phyloP scores from a whole-genome alignment of 2,888 invertebrate species.

The Drosophila subsilvestris region DNA sequence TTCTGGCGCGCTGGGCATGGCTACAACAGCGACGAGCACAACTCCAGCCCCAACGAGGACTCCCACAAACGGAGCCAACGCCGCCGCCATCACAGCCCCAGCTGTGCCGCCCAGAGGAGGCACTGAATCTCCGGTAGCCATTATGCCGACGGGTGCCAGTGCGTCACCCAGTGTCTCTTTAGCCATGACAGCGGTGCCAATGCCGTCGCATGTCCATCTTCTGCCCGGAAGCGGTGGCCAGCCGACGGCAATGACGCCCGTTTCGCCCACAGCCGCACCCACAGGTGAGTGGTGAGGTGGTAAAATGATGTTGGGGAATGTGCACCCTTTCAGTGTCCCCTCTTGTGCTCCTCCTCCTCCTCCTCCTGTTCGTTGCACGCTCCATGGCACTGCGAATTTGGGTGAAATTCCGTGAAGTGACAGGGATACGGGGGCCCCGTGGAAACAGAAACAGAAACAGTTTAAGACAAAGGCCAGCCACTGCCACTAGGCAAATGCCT shows the following conservation, averaged over 20 bases:
- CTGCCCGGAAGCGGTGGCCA: slow-evolving; percentile 44
- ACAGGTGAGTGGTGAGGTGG: slow-evolving; percentile 63
- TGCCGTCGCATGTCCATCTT: slow-evolving; percentile 65
- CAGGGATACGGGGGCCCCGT: slow-evolving; percentile 58
- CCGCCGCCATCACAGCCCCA: slow-evolving; percentile 41
- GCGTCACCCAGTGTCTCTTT: background rate
- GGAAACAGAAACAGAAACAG: slow-evolving; percentile 18
- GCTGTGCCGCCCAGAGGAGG: slow-evolving; percentile 29
- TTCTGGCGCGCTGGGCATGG: slow-evolving; percentile 59
- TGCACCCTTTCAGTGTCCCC: too few relatives aligned
- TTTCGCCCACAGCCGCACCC: slow-evolving; percentile 62
- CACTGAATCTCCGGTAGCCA: slow-evolving; percentile 24
- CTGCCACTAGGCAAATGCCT: slow-evolving; percentile 47
- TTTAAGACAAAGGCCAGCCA: slow-evolving; percentile 20
- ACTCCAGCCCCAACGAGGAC: slow-evolving; percentile 41
- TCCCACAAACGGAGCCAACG: slow-evolving; percentile 18
- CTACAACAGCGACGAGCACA: slow-evolving; percentile 56
- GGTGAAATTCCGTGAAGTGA: slow-evolving; percentile 65
- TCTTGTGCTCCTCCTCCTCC: background rate
- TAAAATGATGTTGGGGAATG: slow-evolving; percentile 12
- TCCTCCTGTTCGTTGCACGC: slow-evolving; percentile 25
- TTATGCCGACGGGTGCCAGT: slow-evolving; percentile 30
- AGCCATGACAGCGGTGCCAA: slow-evolving; percentile 56
- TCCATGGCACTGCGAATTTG: slow-evolving; percentile 29
- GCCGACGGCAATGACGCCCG: slow-evolving; percentile 63